Evolutionary conservation across 2,113 vertebrate genomes (phyloP).

Genomic region (Malurus melanocephalus): DNA sequence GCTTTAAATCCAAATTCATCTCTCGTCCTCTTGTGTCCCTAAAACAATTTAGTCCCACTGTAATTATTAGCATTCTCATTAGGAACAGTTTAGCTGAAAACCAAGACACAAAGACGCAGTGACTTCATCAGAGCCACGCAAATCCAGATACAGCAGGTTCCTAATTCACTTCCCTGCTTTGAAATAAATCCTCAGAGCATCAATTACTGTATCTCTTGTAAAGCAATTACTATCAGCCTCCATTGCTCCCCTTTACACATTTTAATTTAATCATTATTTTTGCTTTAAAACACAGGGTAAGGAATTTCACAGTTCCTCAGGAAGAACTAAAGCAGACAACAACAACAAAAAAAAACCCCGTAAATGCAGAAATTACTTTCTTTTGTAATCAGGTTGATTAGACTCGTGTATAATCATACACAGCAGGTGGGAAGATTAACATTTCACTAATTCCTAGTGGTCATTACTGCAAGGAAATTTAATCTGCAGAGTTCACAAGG

Average conservation of each 20-base stretch:
- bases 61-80: slow-evolving; percentile 71
- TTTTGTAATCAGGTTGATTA: slow-evolving; percentile 58
- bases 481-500: slow-evolving; percentile 15
- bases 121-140: slow-evolving; percentile 56
- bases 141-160: slow-evolving; percentile 57
- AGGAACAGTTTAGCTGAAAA: slow-evolving; percentile 63
- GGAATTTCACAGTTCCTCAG: neutral
- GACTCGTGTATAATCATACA: slow-evolving; percentile 40
- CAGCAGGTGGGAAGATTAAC: slow-evolving; percentile 60
- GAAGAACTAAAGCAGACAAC: neutral
- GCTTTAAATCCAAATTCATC: slow-evolving; percentile 22
- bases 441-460: slow-evolving; percentile 64
- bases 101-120: slow-evolving; percentile 3
- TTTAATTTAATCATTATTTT: slow-evolving; percentile 69
- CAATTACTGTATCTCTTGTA: slow-evolving; percentile 57
- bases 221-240: slow-evolving; percentile 63
- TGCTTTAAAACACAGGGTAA: slow-evolving; percentile 32
- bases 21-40: slow-evolving; percentile 36
- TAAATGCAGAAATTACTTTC: slow-evolving; percentile 44
- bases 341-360: neutral
- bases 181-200: slow-evolving; percentile 70
- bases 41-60: slow-evolving; percentile 4
- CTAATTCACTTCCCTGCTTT: slow-evolving; percentile 56
- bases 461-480: slow-evolving; percentile 48
- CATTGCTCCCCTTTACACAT: slow-evolving; percentile 1